Evolutionary conservation across 2,113 vertebrate genomes (phyloP).

Genomic region (Eulemur macaco): DNA sequence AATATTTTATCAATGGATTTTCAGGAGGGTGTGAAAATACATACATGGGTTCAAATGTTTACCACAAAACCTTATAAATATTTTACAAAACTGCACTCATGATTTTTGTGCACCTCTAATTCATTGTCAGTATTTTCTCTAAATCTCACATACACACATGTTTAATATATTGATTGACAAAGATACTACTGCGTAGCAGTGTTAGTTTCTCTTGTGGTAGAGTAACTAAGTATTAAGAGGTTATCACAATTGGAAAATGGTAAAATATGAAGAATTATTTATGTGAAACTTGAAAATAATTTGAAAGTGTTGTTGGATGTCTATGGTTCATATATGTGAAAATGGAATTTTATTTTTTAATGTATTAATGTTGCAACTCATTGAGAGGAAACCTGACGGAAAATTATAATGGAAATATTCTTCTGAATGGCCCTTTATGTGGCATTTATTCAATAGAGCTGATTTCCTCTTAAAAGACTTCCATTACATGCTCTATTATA

Average conservation of each 20-base stretch:
- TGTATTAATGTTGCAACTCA: not conserved
- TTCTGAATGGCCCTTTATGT: not conserved
- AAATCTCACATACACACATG: not conserved
- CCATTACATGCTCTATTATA: not conserved
- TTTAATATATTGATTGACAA: not conserved
- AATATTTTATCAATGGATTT: not conserved
- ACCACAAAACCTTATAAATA: not conserved
- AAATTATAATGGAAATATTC: not conserved
- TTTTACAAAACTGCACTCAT: not conserved
- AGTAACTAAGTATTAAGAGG: not conserved
- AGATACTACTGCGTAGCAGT: not conserved
- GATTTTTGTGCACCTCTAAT: not conserved
- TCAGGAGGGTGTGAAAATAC: not conserved
- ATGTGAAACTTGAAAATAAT: not conserved
- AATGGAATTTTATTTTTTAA: not conserved
- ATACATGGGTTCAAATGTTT: not conserved
- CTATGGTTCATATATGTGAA: not conserved
- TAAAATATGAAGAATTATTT: not conserved
- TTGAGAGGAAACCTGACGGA: not conserved
- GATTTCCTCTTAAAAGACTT: slow-evolving; percentile 13
- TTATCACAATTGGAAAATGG: not conserved
- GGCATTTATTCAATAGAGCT: not conserved
- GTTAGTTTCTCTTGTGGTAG: not conserved
- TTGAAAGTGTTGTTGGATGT: not conserved
- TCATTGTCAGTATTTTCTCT: not conserved